phyloP scores from a whole-genome alignment of 2,797 vertebrate genomes.

The Pangasius sanitwongsei region DNA sequence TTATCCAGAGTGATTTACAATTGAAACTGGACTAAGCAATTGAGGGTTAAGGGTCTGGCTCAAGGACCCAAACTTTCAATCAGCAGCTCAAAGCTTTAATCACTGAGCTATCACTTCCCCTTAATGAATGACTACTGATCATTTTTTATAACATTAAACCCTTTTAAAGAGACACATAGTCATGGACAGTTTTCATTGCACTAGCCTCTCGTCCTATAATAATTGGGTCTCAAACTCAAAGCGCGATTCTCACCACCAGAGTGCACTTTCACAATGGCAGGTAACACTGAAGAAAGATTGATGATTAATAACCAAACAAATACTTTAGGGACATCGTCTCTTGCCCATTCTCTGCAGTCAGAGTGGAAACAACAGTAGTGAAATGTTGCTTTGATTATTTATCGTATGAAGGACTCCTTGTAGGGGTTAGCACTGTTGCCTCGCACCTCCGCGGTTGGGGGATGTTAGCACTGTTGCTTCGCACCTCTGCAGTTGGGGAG shows the following conservation, averaged over 20 bases:
- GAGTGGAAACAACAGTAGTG: constrained; percentile 28
- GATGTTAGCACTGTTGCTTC: too few relatives aligned
- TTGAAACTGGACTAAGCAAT: background rate
- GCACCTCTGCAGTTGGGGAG: too few relatives aligned
- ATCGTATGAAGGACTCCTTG: constrained; percentile 39
- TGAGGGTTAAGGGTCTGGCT: background rate
- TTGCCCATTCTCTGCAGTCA: constrained; percentile 6
- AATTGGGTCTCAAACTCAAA: background rate
- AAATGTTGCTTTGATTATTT: constrained; percentile 50
- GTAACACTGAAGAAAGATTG: background rate
- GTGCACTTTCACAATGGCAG: background rate
- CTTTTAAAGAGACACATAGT: background rate
- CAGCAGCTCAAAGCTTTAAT: background rate
- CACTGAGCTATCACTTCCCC: background rate
- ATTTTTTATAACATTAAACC: constrained; percentile 28
- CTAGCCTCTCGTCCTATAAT: background rate
- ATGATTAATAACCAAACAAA: constrained; percentile 32
- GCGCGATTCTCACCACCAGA: background rate
- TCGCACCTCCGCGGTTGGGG: too few relatives aligned
- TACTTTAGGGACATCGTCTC: constrained; percentile 15
- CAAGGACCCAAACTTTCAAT: constrained; percentile 3
- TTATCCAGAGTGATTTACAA: background rate
- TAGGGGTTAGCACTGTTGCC: constrained; percentile 8
- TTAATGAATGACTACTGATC: constrained; percentile 21
- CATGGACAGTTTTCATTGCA: background rate